Conservation (phyloP, 1,140 invertebrate species). For the Stenopsyche tienmushanensis region DNA sequence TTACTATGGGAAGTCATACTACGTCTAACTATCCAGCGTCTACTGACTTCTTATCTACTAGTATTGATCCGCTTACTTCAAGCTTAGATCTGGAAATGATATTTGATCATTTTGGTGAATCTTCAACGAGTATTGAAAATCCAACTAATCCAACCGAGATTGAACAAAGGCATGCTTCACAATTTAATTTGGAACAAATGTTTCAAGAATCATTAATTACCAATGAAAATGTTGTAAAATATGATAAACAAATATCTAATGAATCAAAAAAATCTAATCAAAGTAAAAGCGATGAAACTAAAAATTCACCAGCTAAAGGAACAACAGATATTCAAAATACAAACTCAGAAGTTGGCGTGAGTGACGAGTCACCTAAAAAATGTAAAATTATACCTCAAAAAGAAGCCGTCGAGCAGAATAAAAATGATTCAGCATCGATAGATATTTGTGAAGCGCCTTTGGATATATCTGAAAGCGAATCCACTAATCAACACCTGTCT, state of each 20-base stretch:
- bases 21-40: constrained; percentile 51
- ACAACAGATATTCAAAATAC: neutral
- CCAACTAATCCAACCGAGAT: constrained; percentile 18
- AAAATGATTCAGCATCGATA: neutral
- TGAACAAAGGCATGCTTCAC: constrained; percentile 2
- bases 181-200: constrained; percentile 22
- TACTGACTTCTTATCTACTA: constrained; percentile 51
- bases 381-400: neutral
- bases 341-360: too few species aligned
- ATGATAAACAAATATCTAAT: constrained; percentile 36
- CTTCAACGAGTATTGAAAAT: constrained; percentile 45
- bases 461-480: neutral
- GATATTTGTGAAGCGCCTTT: neutral
- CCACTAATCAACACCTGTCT: constrained; percentile 59
- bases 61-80: constrained; percentile 50
- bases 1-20: constrained; percentile 53
- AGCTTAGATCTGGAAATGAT: constrained; percentile 56
- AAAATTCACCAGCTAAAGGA: neutral
- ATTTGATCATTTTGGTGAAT: constrained; percentile 56
- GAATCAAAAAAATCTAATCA: constrained; percentile 30
- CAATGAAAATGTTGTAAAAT: constrained; percentile 14
- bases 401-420: neutral
- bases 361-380: too few species aligned
- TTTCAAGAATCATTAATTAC: constrained; percentile 32
- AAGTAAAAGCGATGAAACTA: neutral